A percentile compares a stretch with the other conserved stretches of the same genome.
phyloP scores from a whole-genome alignment of 2,797 vertebrate genomes.

The Distichodus sexfasciatus region DNA sequence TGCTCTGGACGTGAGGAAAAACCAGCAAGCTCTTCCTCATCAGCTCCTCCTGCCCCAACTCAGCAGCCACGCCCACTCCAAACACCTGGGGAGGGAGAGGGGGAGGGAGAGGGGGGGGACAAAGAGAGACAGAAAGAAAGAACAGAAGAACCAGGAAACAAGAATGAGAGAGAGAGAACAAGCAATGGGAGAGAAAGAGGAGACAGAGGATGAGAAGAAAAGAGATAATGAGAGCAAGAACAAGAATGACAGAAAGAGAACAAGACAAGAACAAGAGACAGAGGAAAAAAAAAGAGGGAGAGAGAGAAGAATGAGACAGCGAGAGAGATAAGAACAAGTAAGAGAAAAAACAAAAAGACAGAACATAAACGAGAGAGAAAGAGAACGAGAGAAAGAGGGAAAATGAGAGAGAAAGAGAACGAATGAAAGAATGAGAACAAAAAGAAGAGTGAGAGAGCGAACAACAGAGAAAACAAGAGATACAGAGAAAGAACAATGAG shows the following conservation, averaged over 20 bases:
- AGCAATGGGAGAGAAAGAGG: too few relatives aligned
- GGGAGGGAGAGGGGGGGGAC: background rate
- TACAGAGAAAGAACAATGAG: background rate
- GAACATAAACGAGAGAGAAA: background rate
- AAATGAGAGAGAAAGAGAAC: too few relatives aligned
- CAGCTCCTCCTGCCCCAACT: conserved; percentile 74
- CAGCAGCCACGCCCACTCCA: conserved; percentile 79
- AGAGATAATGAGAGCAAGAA: too few relatives aligned
- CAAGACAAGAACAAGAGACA: background rate
- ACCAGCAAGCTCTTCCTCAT: conserved; percentile 79
- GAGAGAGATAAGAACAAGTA: too few relatives aligned
- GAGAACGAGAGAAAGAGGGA: background rate
- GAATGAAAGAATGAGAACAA: too few relatives aligned
- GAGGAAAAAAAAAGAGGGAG: too few relatives aligned
- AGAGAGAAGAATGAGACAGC: too few relatives aligned
- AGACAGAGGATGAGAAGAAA: too few relatives aligned
- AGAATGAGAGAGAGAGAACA: background rate
- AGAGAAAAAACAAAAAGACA: too few relatives aligned
- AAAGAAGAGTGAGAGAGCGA: too few relatives aligned
- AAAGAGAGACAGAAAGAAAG: background rate
- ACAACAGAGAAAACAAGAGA: background rate
- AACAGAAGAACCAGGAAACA: background rate
- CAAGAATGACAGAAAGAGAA: too few relatives aligned
- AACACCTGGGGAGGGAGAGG: conserved; percentile 75
- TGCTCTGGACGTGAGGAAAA: conserved; percentile 89